Evolutionary conservation across 2,797 vertebrate genomes (phyloP).

Genomic region (Gouania willdenowi): DNA sequence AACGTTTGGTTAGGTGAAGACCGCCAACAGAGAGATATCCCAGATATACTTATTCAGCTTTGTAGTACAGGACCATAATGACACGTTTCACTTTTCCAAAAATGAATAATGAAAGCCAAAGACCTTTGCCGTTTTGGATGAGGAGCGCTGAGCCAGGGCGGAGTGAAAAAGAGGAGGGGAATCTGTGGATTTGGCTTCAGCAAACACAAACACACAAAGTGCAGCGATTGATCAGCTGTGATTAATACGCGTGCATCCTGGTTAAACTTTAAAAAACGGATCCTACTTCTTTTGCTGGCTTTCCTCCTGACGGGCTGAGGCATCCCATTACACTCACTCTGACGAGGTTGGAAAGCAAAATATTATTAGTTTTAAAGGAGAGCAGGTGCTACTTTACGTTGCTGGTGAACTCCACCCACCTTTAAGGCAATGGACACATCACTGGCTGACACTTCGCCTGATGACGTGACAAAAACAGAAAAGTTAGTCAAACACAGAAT

Average conservation of each 20-base stretch:
- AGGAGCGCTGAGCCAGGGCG: conserved; percentile 2
- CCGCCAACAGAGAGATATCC: too few relatives aligned
- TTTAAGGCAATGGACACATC: conserved; percentile 63
- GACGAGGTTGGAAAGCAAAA: background rate
- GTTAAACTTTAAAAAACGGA: background rate
- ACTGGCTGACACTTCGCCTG: conserved; percentile 46
- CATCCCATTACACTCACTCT: conserved; percentile 56
- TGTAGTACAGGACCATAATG: too few relatives aligned
- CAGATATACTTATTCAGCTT: too few relatives aligned
- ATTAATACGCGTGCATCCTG: too few relatives aligned
- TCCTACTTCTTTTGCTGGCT: conserved; percentile 50
- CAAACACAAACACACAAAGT: background rate
- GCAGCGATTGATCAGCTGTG: too few relatives aligned
- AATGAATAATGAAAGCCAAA: too few relatives aligned
- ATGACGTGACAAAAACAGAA: conserved; percentile 13
- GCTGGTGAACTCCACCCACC: conserved; percentile 34
- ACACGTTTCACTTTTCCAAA: too few relatives aligned
- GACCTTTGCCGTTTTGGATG: conserved; percentile 39
- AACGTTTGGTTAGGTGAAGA: too few relatives aligned
- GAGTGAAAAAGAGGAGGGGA: background rate
- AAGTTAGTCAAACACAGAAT: too few relatives aligned
- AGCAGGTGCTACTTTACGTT: too few relatives aligned
- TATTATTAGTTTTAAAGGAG: too few relatives aligned
- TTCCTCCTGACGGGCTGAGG: conserved; percentile 30
- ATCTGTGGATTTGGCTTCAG: conserved; percentile 27